These are phyloP conservation scores for Scaptomyza graminum DNA, from an alignment of 1,140 invertebrate species.

Conservation along the genomic window DNA sequence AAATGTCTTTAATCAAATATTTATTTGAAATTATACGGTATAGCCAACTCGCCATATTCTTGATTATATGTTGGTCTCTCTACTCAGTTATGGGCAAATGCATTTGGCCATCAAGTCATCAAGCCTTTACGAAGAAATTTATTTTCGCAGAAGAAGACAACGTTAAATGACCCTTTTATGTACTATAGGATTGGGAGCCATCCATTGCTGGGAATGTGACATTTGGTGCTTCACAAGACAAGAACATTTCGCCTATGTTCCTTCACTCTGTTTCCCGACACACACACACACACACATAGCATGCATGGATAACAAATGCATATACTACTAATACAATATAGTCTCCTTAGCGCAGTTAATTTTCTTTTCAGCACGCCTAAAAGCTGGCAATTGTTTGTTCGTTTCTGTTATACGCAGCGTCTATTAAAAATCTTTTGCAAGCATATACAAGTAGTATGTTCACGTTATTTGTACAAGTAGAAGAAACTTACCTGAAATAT, in stretches of 20 bases:
- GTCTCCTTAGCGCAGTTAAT: constrained; percentile 41
- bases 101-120: constrained; percentile 31
- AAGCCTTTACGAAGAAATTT: not conserved
- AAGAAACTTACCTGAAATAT: no score
- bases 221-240: constrained; percentile 28
- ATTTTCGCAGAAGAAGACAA: not conserved
- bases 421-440: not conserved
- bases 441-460: no score
- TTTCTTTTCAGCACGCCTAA: not conserved
- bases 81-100: not conserved
- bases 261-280: not conserved
- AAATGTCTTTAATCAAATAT: constrained; percentile 19
- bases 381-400: constrained; percentile 11
- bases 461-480: no score
- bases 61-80: no score
- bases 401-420: not conserved
- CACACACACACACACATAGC: constrained; percentile 20
- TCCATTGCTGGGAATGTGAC: constrained; percentile 40
- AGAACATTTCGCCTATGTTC: not conserved
- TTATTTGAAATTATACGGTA: constrained; percentile 42
- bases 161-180: constrained; percentile 54
- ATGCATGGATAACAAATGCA: constrained; percentile 55
- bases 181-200: constrained; percentile 11
- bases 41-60: not conserved
- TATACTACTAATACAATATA: constrained; percentile 16